phyloP scores from a whole-genome alignment of 2,797 vertebrate species.

The Microhierax caerulescens region DNA sequence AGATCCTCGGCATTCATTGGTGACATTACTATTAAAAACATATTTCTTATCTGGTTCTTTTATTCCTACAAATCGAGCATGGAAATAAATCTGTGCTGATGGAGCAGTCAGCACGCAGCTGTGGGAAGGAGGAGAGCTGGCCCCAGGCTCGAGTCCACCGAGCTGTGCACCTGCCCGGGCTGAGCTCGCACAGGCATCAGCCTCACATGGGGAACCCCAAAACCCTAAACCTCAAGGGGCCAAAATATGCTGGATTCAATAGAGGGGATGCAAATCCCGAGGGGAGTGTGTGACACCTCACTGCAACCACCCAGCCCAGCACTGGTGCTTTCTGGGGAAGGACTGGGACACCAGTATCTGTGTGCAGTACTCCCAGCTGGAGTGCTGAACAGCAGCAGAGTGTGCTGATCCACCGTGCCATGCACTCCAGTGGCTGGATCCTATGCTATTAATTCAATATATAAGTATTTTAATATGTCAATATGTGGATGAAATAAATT shows the following conservation, averaged over 20 bases:
- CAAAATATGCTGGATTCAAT: neutral
- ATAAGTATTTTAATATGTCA: neutral
- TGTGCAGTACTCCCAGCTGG: neutral
- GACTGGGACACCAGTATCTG: neutral
- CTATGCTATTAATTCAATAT: neutral
- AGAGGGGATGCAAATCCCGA: neutral
- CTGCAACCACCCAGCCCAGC: neutral
- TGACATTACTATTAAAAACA: constrained; percentile 67
- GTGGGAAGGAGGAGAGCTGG: neutral
- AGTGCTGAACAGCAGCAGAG: neutral
- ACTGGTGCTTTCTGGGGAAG: neutral
- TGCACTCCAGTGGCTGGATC: neutral
- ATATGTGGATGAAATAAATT: neutral
- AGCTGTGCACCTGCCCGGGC: neutral
- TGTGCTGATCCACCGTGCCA: rapidly evolving
- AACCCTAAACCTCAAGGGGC: neutral
- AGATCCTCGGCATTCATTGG: constrained; percentile 4
- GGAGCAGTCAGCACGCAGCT: neutral
- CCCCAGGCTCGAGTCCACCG: rapidly evolving
- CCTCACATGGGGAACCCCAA: neutral
- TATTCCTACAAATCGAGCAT: constrained; percentile 17
- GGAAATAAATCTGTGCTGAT: constrained; percentile 37
- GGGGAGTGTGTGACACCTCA: neutral
- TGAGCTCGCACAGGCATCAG: neutral
- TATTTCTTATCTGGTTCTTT: constrained; percentile 63